phyloP scores from a whole-genome alignment of 2,888 invertebrate genomes.

The Mayetiola destructor region DNA sequence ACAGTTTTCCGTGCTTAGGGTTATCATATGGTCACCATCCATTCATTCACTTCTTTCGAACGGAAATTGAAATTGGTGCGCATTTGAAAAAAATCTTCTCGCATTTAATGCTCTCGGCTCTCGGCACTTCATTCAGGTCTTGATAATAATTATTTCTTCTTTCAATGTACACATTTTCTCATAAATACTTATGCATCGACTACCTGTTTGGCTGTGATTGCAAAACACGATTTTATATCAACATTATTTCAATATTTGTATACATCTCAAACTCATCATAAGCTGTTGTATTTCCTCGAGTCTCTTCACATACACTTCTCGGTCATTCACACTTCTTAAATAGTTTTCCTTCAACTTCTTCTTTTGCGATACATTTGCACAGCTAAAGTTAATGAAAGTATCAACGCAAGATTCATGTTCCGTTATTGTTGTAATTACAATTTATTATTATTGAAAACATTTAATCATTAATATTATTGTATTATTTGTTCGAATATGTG shows the following conservation, averaged over 20 bases:
- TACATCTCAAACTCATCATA: background rate
- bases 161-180: no score
- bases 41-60: no score
- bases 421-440: background rate
- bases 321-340: constrained; percentile 1
- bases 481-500: no score
- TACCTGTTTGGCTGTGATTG: no score
- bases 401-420: background rate
- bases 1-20: no score
- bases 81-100: no score
- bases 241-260: background rate
- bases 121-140: no score
- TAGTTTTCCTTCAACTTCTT: background rate
- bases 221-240: background rate
- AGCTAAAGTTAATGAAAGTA: background rate
- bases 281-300: background rate
- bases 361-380: background rate
- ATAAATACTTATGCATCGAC: no score
- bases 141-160: no score
- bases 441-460: background rate
- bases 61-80: no score
- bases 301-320: constrained; percentile 1
- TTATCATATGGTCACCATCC: no score
- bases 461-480: background rate
- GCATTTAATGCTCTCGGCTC: no score